Percentiles rank a stretch among this genome's conserved stretches.
Conservation (phyloP, 2,888 invertebrate species). For the Smittia aterrima region DNA sequence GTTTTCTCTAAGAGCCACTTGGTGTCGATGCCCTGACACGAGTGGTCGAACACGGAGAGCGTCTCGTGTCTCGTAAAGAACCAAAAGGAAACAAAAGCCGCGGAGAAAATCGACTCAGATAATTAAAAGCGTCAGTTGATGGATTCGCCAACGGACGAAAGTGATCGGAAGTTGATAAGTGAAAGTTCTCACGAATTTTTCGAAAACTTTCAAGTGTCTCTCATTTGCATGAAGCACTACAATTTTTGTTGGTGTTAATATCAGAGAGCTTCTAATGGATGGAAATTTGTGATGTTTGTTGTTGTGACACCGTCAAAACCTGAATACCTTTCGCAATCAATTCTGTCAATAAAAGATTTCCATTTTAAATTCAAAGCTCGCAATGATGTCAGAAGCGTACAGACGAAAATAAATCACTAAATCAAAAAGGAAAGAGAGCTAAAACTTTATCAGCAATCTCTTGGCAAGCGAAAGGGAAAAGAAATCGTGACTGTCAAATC, state of each 20-base stretch:
- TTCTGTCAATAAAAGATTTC: conserved; percentile 21
- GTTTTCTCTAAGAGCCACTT: neutral
- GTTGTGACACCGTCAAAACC: too few species aligned
- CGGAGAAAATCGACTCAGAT: neutral
- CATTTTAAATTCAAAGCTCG: conserved; percentile 9
- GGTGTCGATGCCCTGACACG: neutral
- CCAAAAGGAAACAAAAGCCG: neutral
- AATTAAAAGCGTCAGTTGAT: neutral
- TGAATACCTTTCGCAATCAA: conserved; percentile 18
- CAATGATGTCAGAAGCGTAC: conserved; percentile 6
- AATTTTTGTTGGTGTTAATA: too few species aligned
- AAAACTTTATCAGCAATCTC: conserved; percentile 13
- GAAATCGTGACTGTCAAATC: conserved; percentile 23
- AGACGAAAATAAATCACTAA: conserved; percentile 21
- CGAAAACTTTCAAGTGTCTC: too few species aligned
- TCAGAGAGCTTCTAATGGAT: too few species aligned
- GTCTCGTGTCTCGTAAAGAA: neutral
- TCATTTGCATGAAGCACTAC: too few species aligned
- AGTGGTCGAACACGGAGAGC: neutral
- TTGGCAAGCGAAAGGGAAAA: neutral
- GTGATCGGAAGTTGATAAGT: too few species aligned
- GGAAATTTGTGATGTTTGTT: too few species aligned
- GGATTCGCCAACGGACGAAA: neutral
- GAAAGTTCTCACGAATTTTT: too few species aligned
- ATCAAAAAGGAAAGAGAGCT: conserved; percentile 7